Evolutionary conservation across 2,797 vertebrate species (phyloP).

Genomic region (Esox lucius): DNA sequence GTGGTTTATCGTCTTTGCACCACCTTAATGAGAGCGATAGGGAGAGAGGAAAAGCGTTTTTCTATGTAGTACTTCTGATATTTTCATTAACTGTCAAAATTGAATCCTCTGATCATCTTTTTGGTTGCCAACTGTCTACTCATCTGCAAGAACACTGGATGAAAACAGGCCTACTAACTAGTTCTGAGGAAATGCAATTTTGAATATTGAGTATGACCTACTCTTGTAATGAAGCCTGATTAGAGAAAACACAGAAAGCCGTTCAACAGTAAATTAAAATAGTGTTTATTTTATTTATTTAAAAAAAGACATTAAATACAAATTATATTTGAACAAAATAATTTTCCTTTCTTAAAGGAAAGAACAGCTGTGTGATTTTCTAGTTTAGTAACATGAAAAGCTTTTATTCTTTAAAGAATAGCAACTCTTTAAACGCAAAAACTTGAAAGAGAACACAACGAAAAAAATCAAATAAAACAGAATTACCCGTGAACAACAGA

Average conservation of each 20-base stretch:
- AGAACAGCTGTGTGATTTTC: slow-evolving; percentile 70
- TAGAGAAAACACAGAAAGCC: not conserved
- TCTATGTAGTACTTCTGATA: slow-evolving; percentile 21
- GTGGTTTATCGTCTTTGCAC: slow-evolving; percentile 70
- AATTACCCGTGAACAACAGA: slow-evolving; percentile 79
- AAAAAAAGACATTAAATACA: slow-evolving; percentile 85
- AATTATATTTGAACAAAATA: slow-evolving; percentile 74
- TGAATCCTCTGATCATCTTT: not conserved
- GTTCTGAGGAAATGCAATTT: not conserved
- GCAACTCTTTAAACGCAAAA: slow-evolving; percentile 60
- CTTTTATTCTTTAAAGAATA: slow-evolving; percentile 57
- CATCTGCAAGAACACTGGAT: not conserved
- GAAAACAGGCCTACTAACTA: not conserved
- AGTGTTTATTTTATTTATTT: slow-evolving; percentile 77
- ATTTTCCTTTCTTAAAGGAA: slow-evolving; percentile 70
- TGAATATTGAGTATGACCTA: not conserved
- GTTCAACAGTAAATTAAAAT: slow-evolving; percentile 69
- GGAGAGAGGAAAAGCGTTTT: slow-evolving; percentile 21
- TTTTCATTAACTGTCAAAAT: not conserved
- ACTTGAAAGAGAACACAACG: slow-evolving; percentile 46
- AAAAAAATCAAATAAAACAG: slow-evolving; percentile 49
- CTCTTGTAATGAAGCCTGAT: not conserved
- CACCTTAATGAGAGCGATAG: too few species aligned
- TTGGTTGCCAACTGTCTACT: not conserved
- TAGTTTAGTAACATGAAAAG: slow-evolving; percentile 75